These are phyloP conservation scores for Xenentodon cancila DNA, from an alignment of 2,797 vertebrate species.

Conservation along the genomic window DNA sequence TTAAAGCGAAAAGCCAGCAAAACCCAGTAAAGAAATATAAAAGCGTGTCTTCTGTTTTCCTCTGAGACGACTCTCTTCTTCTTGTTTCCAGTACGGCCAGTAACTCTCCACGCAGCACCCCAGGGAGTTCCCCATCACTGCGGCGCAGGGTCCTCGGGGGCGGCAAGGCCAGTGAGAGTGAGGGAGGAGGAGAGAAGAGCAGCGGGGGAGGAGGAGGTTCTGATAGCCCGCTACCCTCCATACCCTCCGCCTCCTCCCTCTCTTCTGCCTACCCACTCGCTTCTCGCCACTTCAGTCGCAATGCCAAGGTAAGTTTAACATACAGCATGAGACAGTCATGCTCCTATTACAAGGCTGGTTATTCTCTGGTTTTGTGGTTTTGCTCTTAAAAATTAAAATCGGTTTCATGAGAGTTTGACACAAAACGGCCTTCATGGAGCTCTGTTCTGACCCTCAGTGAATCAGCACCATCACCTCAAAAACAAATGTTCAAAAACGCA, in stretches of 20 bases:
- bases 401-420: no score
- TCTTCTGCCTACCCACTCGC: conserved; percentile 85
- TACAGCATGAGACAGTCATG: no score
- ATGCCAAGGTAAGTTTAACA: conserved; percentile 90
- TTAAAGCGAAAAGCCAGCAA: conserved; percentile 9
- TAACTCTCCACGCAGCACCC: conserved; percentile 91
- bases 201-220: conserved; percentile 55
- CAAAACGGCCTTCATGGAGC: no score
- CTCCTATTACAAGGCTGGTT: no score
- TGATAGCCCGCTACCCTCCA: conserved; percentile 77
- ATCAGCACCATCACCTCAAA: no score
- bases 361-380: no score
- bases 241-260: conserved; percentile 77
- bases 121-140: conserved; percentile 90
- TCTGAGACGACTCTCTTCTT: background rate
- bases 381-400: no score
- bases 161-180: conserved; percentile 79
- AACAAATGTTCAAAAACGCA: no score
- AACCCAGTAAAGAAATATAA: no score
- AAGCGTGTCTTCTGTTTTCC: background rate
- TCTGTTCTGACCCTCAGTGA: no score
- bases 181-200: conserved; percentile 70
- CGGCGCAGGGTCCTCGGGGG: conserved; percentile 86
- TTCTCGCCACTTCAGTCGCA: conserved; percentile 89
- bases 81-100: conserved; percentile 84